A percentile compares a stretch with the other conserved stretches of the same genome.
Evolutionary conservation across 2,797 vertebrate species (phyloP).

Genomic region (Phalloptychus januarius): DNA sequence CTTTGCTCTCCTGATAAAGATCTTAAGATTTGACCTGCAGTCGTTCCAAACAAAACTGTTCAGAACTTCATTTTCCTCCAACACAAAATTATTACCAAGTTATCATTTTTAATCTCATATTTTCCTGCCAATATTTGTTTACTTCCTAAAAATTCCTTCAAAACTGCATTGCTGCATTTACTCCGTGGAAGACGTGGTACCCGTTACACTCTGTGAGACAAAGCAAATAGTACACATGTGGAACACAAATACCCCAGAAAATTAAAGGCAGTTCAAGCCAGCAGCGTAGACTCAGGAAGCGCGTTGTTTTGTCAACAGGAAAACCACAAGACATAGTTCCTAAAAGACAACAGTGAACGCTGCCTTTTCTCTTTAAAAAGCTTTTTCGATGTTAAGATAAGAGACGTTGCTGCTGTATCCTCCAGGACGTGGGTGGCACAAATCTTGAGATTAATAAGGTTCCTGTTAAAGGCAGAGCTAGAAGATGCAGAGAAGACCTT

Average conservation of each 20-base stretch:
- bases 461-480: constrained; percentile 9
- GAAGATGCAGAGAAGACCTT: neutral
- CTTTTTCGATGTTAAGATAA: neutral
- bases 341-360: constrained; percentile 62
- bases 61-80: neutral
- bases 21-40: neutral
- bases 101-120: neutral
- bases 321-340: constrained; percentile 44
- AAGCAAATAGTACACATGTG: neutral
- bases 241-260: neutral
- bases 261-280: neutral
- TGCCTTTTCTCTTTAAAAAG: constrained; percentile 54
- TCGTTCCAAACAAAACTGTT: neutral
- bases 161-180: neutral
- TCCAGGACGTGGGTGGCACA: neutral
- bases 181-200: neutral
- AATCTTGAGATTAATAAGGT: neutral
- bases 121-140: neutral
- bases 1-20: neutral
- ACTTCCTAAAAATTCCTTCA: neutral
- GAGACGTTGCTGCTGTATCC: neutral
- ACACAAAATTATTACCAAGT: neutral
- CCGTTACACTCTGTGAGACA: neutral
- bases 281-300: constrained; percentile 42
- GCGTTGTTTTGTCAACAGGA: constrained; percentile 65